Conservation (phyloP, 92 coral and sea anemone genomes). For the Siderastrea siderea region DNA sequence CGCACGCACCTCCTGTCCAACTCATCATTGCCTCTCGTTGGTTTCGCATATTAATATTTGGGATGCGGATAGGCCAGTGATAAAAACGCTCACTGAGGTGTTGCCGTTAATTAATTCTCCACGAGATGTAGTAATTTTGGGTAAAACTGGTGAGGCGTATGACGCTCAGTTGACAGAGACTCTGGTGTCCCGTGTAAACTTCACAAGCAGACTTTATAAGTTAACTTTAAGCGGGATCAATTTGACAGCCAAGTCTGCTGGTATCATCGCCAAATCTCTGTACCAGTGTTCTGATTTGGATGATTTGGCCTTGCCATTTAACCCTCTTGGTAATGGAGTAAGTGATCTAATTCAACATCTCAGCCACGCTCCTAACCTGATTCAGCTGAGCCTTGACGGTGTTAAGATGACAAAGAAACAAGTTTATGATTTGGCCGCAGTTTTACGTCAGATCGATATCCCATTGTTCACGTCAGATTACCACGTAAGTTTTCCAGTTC, state of each 20-base stretch:
- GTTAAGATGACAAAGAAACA: background rate
- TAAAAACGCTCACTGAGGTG: background rate
- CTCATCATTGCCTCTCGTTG: constrained; percentile 1
- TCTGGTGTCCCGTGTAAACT: background rate
- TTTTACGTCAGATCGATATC: background rate
- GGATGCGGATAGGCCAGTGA: background rate
- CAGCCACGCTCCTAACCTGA: background rate
- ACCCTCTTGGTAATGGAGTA: constrained; percentile 7
- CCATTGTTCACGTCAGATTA: background rate
- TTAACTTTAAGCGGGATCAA: background rate
- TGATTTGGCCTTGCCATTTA: background rate
- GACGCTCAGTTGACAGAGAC: background rate
- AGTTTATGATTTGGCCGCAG: background rate
- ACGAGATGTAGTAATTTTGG: rapidly evolving
- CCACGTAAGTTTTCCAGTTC: background rate
- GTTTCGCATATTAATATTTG: rapidly evolving
- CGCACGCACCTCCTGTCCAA: background rate
- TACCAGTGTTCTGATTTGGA: background rate
- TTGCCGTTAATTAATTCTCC: background rate
- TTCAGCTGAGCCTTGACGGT: rapidly evolving
- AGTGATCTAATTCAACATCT: background rate
- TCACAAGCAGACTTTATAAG: background rate
- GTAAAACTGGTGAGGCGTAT: background rate
- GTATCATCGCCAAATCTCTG: background rate
- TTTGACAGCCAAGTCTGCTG: background rate